These are phyloP conservation scores for Elanus axillaris DNA, from an alignment of 2,113 vertebrate genomes.

Conservation along the genomic window DNA sequence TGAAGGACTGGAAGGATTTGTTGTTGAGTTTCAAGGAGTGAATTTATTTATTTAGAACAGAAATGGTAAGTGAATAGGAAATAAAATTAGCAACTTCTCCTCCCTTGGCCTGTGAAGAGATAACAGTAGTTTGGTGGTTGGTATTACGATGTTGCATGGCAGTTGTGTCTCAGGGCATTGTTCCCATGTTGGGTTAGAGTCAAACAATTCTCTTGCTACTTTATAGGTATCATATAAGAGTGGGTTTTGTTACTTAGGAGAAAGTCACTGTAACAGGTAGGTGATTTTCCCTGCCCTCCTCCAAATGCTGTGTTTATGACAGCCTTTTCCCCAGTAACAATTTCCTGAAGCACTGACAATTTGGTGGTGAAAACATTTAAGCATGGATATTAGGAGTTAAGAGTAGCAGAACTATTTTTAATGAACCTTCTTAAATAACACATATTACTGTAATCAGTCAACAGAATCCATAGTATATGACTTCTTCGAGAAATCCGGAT, in stretches of 20 bases:
- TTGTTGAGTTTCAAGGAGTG: not conserved
- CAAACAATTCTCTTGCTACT: not conserved
- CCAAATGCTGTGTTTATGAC: not conserved
- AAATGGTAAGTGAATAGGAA: not conserved
- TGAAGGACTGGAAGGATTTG: not conserved
- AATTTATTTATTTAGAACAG: not conserved
- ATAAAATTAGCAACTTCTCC: not conserved
- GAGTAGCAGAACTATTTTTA: not conserved
- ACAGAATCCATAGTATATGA: not conserved
- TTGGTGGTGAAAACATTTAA: not conserved
- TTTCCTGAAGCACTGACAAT: not conserved
- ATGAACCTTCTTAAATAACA: not conserved
- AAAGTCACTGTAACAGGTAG: not conserved
- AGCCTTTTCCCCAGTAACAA: not conserved
- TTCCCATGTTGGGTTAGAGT: not conserved
- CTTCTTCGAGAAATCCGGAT: not conserved
- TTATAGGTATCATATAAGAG: not conserved
- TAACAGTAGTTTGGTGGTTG: not conserved
- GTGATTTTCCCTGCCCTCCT: not conserved
- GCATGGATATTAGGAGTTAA: not conserved
- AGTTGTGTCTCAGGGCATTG: not conserved
- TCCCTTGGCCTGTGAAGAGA: not conserved
- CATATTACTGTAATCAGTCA: not conserved
- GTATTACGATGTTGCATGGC: accelerated
- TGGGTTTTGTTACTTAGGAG: not conserved